Percentiles rank a stretch among this genome's conserved stretches.
These are phyloP conservation scores for Labroides dimidiatus DNA, from an alignment of 2,797 vertebrate genomes.

Conservation along the genomic window DNA sequence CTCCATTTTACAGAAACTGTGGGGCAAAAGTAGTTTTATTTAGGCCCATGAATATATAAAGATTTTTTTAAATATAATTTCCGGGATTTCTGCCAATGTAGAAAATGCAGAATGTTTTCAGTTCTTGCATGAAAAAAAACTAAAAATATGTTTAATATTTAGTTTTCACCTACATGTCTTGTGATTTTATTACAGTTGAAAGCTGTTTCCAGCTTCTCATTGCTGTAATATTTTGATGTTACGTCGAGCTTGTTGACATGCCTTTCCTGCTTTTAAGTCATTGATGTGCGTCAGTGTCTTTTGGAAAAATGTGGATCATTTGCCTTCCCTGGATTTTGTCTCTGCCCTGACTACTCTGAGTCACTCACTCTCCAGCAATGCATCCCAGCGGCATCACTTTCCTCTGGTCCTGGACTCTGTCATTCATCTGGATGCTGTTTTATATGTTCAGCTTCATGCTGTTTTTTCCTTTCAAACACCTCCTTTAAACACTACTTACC, in stretches of 20 bases:
- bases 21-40: neutral
- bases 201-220: constrained; percentile 8
- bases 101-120: neutral
- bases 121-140: neutral
- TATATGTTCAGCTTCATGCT: constrained; percentile 48
- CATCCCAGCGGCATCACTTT: constrained; percentile 63
- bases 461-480: constrained; percentile 47
- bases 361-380: constrained; percentile 64
- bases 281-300: constrained; percentile 52
- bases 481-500: constrained; percentile 43
- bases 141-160: constrained; percentile 11
- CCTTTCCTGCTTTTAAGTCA: constrained; percentile 32
- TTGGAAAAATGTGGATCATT: constrained; percentile 63
- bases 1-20: too few relatives aligned
- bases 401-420: constrained; percentile 61
- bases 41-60: neutral
- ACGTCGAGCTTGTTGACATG: constrained; percentile 17
- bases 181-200: neutral
- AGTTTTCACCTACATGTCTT: constrained; percentile 3
- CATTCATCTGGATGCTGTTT: constrained; percentile 63
- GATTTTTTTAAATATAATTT: neutral
- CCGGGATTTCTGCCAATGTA: neutral
- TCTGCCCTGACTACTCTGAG: constrained; percentile 53
- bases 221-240: constrained; percentile 9
- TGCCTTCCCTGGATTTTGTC: constrained; percentile 62